These are phyloP conservation scores for Porites australiensis DNA, from an alignment of 64 coral and sea anemone species.

Conservation along the genomic window DNA sequence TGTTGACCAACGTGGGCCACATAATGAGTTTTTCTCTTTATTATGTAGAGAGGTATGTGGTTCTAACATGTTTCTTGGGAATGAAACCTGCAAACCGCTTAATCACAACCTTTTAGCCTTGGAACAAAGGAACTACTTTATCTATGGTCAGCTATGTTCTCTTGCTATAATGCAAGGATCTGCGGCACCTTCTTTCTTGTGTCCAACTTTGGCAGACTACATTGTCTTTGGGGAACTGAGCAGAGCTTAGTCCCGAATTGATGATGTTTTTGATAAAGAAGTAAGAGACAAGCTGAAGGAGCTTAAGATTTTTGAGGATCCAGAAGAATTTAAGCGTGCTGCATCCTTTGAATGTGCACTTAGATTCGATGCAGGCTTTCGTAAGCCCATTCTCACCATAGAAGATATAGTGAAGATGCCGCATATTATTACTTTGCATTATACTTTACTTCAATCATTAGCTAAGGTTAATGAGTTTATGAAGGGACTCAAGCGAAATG, in stretches of 20 bases:
- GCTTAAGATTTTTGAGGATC: conserved; percentile 68
- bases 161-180: conserved; percentile 73
- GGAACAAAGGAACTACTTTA: conserved; percentile 80
- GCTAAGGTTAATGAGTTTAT: conserved; percentile 67
- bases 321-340: conserved; percentile 74
- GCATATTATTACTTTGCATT: conserved; percentile 70
- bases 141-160: conserved; percentile 73
- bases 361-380: conserved; percentile 63
- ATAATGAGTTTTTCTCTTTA: conserved; percentile 83
- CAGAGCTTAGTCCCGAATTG: conserved; percentile 61
- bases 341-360: conserved; percentile 67
- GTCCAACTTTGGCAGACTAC: conserved; percentile 75
- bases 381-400: conserved; percentile 66
- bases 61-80: conserved; percentile 74
- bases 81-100: conserved; percentile 73
- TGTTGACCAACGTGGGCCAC: conserved; percentile 76
- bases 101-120: conserved; percentile 82
- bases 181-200: conserved; percentile 71
- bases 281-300: conserved; percentile 73
- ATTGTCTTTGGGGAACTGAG: conserved; percentile 74
- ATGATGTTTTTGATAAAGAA: conserved; percentile 71
- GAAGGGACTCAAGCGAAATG: conserved; percentile 48
- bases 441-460: conserved; percentile 74
- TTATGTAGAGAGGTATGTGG: conserved; percentile 80
- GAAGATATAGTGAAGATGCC: conserved; percentile 73